Conservation (phyloP, 2,113 vertebrate species). For the Saccopteryx leptura region DNA sequence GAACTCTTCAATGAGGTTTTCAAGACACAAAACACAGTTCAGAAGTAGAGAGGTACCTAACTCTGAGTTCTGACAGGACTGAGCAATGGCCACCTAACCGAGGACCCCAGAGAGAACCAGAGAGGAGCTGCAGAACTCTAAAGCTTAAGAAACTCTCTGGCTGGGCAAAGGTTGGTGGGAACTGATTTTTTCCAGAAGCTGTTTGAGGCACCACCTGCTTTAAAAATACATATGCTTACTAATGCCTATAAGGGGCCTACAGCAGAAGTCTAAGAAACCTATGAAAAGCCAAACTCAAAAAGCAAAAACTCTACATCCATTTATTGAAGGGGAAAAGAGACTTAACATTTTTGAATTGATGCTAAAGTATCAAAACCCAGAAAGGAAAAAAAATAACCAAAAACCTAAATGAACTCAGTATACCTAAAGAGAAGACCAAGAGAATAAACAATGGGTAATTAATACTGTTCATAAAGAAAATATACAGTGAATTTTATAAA, state of each 20-base stretch:
- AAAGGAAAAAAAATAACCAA: not conserved
- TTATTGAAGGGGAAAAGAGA: not conserved
- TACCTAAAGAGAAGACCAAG: not conserved
- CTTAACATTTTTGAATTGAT: not conserved
- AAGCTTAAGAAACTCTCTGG: not conserved
- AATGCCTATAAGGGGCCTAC: not conserved
- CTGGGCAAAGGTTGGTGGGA: not conserved
- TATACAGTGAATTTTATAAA: constrained; percentile 29
- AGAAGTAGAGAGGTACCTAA: not conserved
- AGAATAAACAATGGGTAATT: not conserved
- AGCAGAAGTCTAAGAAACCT: not conserved
- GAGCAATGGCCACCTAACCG: not conserved
- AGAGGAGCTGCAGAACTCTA: not conserved
- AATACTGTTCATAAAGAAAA: not conserved
- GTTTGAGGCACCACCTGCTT: not conserved
- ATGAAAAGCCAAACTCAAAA: constrained; percentile 30
- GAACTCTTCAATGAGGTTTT: constrained; percentile 11
- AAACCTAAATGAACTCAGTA: not conserved
- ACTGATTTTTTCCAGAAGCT: not conserved
- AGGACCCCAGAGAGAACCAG: not conserved
- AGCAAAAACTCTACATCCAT: not conserved
- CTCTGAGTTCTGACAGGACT: not conserved
- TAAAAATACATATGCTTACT: not conserved
- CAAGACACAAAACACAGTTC: not conserved
- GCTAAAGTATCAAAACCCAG: not conserved